A percentile compares a stretch with the other conserved stretches of the same genome.
These are phyloP conservation scores for Selenia dentaria DNA, from an alignment of 2,888 invertebrate species.

Conservation along the genomic window DNA sequence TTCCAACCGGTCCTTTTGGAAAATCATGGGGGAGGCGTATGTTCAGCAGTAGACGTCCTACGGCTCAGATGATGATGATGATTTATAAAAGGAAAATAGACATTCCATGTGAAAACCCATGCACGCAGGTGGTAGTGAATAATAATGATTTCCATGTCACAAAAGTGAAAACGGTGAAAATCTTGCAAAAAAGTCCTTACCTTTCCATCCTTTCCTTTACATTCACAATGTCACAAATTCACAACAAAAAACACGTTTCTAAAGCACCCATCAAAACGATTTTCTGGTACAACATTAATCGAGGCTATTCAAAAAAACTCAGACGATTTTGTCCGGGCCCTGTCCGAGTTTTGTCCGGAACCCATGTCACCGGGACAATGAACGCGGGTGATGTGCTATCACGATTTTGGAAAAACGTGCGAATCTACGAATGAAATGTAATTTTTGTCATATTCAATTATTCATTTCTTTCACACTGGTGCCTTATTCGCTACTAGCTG, in stretches of 20 bases:
- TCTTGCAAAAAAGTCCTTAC: constrained; percentile 22
- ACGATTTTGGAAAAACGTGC: constrained; percentile 60
- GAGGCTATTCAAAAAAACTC: constrained; percentile 67
- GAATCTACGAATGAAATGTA: constrained; percentile 64
- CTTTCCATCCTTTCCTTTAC: constrained; percentile 25
- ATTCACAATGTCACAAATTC: constrained; percentile 46
- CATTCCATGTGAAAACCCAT: too few species aligned
- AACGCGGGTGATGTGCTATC: constrained; percentile 54
- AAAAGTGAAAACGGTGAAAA: constrained; percentile 15
- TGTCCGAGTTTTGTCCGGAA: constrained; percentile 45
- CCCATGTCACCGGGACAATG: constrained; percentile 78
- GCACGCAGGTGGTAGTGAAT: too few species aligned
- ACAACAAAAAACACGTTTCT: constrained; percentile 57
- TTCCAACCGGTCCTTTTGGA: too few species aligned
- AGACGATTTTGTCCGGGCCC: constrained; percentile 56
- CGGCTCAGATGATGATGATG: too few species aligned
- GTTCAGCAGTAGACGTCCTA: too few species aligned
- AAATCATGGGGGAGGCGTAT: too few species aligned
- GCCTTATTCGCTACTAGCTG: too few species aligned
- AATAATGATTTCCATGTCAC: too few species aligned
- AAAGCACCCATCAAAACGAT: constrained; percentile 74
- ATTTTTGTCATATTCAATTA: constrained; percentile 38
- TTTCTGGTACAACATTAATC: constrained; percentile 71
- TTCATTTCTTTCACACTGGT: constrained; percentile 22
- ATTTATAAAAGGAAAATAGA: too few species aligned